These are phyloP conservation scores for Phalacrocorax brasilianus DNA, from an alignment of 2,113 vertebrate genomes.

Conservation along the genomic window DNA sequence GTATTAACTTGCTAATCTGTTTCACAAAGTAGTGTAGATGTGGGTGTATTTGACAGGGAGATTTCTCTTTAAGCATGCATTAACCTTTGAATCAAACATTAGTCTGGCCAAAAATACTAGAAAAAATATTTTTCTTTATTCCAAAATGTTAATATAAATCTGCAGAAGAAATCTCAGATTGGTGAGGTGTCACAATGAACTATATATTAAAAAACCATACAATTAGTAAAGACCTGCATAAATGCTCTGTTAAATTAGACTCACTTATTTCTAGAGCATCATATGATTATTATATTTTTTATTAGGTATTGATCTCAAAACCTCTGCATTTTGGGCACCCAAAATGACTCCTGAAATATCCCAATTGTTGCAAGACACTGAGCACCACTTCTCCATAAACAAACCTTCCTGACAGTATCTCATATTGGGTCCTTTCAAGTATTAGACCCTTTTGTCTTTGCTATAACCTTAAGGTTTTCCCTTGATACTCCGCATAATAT, in stretches of 20 bases:
- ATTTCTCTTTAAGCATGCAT: not conserved
- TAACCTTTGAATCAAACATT: not conserved
- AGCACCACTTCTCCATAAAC: not conserved
- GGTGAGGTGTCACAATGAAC: not conserved
- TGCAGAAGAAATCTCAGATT: not conserved
- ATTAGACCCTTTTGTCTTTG: not conserved
- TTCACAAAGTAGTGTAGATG: not conserved
- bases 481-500: not conserved
- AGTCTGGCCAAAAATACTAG: not conserved
- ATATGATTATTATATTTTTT: not conserved
- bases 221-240: not conserved
- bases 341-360: not conserved
- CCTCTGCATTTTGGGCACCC: not conserved
- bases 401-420: not conserved
- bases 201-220: not conserved
- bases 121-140: rapidly evolving
- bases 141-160: not conserved
- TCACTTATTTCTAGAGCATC: not conserved
- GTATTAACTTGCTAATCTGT: not conserved
- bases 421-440: not conserved
- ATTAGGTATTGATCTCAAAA: not conserved
- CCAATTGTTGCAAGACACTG: not conserved
- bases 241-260: not conserved
- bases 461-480: not conserved
- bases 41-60: not conserved